Evolutionary conservation across 2,888 invertebrate species (phyloP).

Genomic region (Amiota communis): DNA sequence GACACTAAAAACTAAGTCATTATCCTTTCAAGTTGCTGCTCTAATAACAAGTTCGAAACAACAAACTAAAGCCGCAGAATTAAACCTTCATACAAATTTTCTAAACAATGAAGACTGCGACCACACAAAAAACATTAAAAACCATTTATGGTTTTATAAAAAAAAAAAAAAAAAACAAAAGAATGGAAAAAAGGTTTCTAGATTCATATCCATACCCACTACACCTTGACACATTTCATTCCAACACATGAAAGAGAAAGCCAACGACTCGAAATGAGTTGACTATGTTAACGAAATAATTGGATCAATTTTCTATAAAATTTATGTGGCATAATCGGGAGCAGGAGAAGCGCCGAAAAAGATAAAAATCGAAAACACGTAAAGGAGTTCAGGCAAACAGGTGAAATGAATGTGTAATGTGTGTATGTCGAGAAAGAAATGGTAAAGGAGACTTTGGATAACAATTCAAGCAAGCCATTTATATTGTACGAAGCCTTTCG

Average conservation of each 20-base stretch:
- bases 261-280: not conserved
- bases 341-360: slow-evolving; percentile 51
- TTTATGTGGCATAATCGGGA: slow-evolving; percentile 66
- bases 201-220: not conserved
- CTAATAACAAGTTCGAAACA: slow-evolving; percentile 24
- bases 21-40: not conserved
- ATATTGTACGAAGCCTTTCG: slow-evolving; percentile 14
- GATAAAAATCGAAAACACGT: slow-evolving; percentile 62
- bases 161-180: not conserved
- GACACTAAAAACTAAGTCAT: not conserved
- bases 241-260: slow-evolving; percentile 3
- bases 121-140: slow-evolving; percentile 64
- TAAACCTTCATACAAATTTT: slow-evolving; percentile 57
- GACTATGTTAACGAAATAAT: slow-evolving; percentile 53
- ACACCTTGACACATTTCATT: slow-evolving; percentile 6
- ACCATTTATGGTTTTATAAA: slow-evolving; percentile 11
- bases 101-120: slow-evolving; percentile 58
- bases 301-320: slow-evolving; percentile 66
- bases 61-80: not conserved
- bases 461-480: slow-evolving; percentile 1
- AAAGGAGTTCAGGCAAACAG: slow-evolving; percentile 16
- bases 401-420: slow-evolving; percentile 18
- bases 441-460: not conserved
- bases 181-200: not conserved
- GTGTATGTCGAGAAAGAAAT: not conserved